Evolutionary conservation across 2,113 vertebrate genomes (phyloP), one percentile per base, ranked within the genome.

Genomic region (Neotoma lepida): DNA sequence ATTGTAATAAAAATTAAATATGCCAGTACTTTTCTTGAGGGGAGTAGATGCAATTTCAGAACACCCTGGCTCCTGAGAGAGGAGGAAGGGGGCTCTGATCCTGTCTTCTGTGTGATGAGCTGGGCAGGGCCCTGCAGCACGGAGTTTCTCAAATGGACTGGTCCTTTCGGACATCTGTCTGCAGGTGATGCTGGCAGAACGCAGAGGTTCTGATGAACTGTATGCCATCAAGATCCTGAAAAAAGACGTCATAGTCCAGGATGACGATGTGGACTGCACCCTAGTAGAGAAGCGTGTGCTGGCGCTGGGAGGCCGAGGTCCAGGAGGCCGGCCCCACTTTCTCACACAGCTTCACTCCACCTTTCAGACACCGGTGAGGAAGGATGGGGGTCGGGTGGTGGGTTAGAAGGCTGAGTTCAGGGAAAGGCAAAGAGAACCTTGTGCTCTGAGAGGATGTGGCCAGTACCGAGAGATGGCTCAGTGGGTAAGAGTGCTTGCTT

Each of bases 221-320:
- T 99, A 98, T 7, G 99, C 99, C 0, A 98, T 99, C 91, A 99
- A 99, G 97, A 99, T 99, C 96, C 97, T 99, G 97, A 99, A 99
- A 97, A 99, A 99, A 95, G 99, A 99, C 1, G 99, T 99, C 64
- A 98, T 99, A 41, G 99, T 99, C 95, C 99, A 99, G 98, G 99
- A 99, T 1, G 99, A 99, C 39, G 99, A 99, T 82, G 99, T 99
- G 0, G 99, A 99, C 98, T 99, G 99, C 46, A 99, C 99, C n/a
- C 98, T 99, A 97, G 99, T 99, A 97, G 99, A 99, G 97, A 98
- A 99, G 94, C 98, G 99, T 30, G 99, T 99, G 41, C 98, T 99
- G 95, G 99, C 98, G 0, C 98, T 99, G n/a, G 68, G 96, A 26
- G 98, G 98, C 8, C 98, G 99, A 22, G 97, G 97, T 33, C 97